Evolutionary conservation across 1,140 invertebrate species (phyloP).

Genomic region (Brachionus rotundiformis): DNA sequence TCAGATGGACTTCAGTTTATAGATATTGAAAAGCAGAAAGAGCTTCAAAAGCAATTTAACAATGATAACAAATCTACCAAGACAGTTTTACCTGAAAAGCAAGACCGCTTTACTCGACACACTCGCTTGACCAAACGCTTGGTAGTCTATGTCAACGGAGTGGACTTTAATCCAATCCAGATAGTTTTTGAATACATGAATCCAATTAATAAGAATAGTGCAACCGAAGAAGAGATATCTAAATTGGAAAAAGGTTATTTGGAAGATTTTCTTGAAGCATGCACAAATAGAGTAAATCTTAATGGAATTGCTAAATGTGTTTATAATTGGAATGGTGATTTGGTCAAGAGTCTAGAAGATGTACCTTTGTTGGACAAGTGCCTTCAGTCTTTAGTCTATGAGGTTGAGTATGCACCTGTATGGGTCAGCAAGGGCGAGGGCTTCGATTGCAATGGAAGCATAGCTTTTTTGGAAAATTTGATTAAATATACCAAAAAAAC

Average conservation of each 20-base stretch:
- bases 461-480: constrained; percentile 57
- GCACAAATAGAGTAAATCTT: constrained; percentile 21
- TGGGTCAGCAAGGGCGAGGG: constrained; percentile 63
- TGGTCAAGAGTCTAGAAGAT: background rate
- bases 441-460: constrained; percentile 60
- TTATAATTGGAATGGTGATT: constrained; percentile 42
- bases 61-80: background rate
- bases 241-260: constrained; percentile 31
- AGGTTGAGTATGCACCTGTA: constrained; percentile 60
- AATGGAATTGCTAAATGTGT: constrained; percentile 24
- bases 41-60: background rate
- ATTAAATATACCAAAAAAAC: constrained; percentile 57
- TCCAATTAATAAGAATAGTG: background rate
- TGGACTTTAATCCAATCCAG: background rate
- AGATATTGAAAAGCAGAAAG: background rate
- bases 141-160: constrained; percentile 16
- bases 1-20: constrained; percentile 42
- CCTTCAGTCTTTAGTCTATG: constrained; percentile 56
- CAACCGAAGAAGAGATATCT: background rate
- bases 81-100: background rate
- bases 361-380: constrained; percentile 52
- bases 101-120: background rate
- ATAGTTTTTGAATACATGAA: constrained; percentile 23
- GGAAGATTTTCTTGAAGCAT: constrained; percentile 1
- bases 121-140: constrained; percentile 18